phyloP scores from a whole-genome alignment of 2,113 vertebrate genomes.

The Scortum barcoo region DNA sequence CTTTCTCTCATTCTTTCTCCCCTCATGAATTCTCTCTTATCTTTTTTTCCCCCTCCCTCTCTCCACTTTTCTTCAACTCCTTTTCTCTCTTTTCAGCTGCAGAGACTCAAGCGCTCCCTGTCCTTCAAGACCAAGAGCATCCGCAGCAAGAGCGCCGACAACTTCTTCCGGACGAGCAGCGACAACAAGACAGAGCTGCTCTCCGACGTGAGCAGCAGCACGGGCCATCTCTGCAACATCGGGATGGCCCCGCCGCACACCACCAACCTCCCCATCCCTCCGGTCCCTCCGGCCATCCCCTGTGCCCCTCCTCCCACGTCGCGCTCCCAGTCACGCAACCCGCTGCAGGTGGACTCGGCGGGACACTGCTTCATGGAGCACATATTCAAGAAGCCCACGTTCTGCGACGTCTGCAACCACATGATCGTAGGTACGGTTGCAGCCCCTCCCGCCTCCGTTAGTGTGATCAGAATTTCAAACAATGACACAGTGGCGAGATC shows the following conservation, averaged over 20 bases:
- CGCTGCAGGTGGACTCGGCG: conserved; percentile 85
- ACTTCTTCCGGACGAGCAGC: conserved; percentile 93
- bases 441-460: not conserved
- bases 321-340: conserved; percentile 86
- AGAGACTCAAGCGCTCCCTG: conserved; percentile 95
- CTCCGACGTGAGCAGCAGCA: conserved; percentile 89
- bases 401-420: conserved; percentile 99
- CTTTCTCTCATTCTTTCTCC: conserved; percentile 1
- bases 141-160: conserved; percentile 98
- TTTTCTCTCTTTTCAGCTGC: conserved; percentile 82
- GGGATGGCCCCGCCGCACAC: conserved; percentile 76
- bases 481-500: not conserved
- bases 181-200: conserved; percentile 90
- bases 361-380: conserved; percentile 95
- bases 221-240: conserved; percentile 85
- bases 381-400: conserved; percentile 98
- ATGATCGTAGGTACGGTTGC: conserved; percentile 96
- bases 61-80: conserved; percentile 57
- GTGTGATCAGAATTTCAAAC: conserved; percentile 10
- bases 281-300: conserved; percentile 79
- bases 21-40: not conserved
- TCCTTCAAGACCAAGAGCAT: conserved; percentile 99
- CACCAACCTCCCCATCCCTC: conserved; percentile 69
- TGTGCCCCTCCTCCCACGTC: conserved; percentile 84
- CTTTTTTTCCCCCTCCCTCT: not conserved